Base-by-base conservation (phyloP, 2,797 vertebrate species). In the Lates japonicus region DNA sequence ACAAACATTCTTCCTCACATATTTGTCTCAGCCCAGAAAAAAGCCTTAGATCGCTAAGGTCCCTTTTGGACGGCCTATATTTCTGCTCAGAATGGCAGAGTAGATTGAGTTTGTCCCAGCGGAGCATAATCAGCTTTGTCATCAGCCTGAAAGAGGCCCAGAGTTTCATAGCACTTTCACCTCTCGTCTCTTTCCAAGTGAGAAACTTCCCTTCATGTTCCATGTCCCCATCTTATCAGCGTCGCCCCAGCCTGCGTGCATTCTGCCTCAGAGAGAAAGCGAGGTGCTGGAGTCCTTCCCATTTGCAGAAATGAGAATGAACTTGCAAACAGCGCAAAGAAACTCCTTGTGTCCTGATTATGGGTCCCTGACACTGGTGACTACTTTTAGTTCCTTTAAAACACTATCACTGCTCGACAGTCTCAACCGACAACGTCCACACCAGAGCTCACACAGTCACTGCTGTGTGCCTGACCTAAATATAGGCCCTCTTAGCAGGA, bases 51-150 rank as follows among this genome's bases (percentile, higher is more conserved):
- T n/a, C n/a, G n/a, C n/a, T n/a, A n/a, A n/a, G n/a, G 96, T 97
- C 94, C 96, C 68, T 97, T 97, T n/a, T n/a, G n/a, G 74, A 99
- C 95, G 0, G 96, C 92, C 74, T 98, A n/a, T 97, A 55, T 99
- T 99, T 75, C 98, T 96, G 92, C 97, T 99, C 71, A 99, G 94
- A 86, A 99, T 99, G 48, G 98, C 98, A 3, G 98, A 96, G 81
- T 98, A 99, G 86, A 98, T 97, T 9, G 92, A 94, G 90, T 93
- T 95, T 0, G 95, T 95, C 5, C 94, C 95, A 1, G 95, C 86
- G 4, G 70, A 0, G 92, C 81, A 25, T 95, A 94, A 0, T 95
- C 80, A 0, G 81, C 17, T 44, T 86, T 87, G 1, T 90, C 29
- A 0, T 93, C 92, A n/a, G n/a, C n/a, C n/a, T n/a, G n/a, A n/a